Evolutionary conservation across 2,113 vertebrate genomes (phyloP), one percentile per base, ranked within the genome.

Genomic region (Nannobrachium achirus): DNA sequence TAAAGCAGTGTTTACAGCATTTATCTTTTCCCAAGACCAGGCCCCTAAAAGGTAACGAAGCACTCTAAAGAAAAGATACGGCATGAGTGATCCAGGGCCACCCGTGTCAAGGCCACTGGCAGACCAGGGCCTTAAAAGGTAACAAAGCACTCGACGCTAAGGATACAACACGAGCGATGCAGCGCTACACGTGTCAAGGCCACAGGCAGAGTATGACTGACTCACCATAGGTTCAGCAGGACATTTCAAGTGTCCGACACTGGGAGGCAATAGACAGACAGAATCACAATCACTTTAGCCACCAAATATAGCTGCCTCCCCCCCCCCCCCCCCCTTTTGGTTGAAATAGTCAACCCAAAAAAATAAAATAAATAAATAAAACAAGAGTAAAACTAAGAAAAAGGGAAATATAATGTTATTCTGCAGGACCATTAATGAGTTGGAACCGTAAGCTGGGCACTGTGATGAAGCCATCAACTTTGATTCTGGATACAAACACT

Each of bases 1-100:
- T 89, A 89, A 91, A 90, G 81, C 66, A 81, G 82, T 87, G 87
- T 92, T 92, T 89, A 89, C 83, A 83, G 82, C 80, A 88, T 92
- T 91, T 90, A 91, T 91, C 89, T 90, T 84, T 83, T 81, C 83
- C 76, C 25, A n/a, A 62, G 80, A 82, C 86, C 81, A 80, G 71
- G 71, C 49, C 73, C 66, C 75, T 90, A 84, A 88, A 85, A 86
- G 49, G 63, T 88, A 89, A 89, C 82, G 88, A 88, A 91, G 81
- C 76, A 83, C 74, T 60, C 46, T 61, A 80, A 84, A 83, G 87
- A 77, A 84, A 80, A 82, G 84, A 88, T 75, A 77, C 73, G 82
- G 66, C 62, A 38, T 71, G 80, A 80, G 75, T 74, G 71, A 85
- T 84, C 71, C 78, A 19, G 80, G 66, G 73, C 50, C 49, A 73